Percentiles rank a stretch among this genome's conserved stretches.
phyloP scores from a whole-genome alignment of 2,888 invertebrate genomes.

The Drosophila mimica region DNA sequence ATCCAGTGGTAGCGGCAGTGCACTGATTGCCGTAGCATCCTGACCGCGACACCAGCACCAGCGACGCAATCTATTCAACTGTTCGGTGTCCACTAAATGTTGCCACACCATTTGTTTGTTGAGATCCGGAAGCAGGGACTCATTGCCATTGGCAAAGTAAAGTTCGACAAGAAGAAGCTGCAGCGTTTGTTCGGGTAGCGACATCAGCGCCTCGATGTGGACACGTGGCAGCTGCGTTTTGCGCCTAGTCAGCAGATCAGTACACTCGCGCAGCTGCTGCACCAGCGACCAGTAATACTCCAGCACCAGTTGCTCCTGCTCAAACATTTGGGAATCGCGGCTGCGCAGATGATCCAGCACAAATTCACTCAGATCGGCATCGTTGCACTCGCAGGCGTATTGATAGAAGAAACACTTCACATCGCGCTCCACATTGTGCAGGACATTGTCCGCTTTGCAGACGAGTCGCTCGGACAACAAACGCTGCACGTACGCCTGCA shows the following conservation, averaged over 20 bases:
- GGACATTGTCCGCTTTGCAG: conserved; percentile 81
- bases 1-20: conserved; percentile 48
- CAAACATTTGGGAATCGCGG: conserved; percentile 83
- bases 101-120: conserved; percentile 82
- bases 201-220: conserved; percentile 82
- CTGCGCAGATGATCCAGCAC: conserved; percentile 88
- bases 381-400: conserved; percentile 87
- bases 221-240: conserved; percentile 65
- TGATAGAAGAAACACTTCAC: conserved; percentile 83
- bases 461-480: conserved; percentile 82
- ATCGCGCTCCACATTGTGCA: conserved; percentile 81
- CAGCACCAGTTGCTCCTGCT: conserved; percentile 70
- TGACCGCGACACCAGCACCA: conserved; percentile 73
- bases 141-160: conserved; percentile 83
- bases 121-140: conserved; percentile 79
- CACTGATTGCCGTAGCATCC: not conserved
- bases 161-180: conserved; percentile 78
- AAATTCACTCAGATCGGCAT: conserved; percentile 87
- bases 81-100: conserved; percentile 73
- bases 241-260: conserved; percentile 47
- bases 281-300: conserved; percentile 82
- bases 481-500: conserved; percentile 82
- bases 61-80: conserved; percentile 67
- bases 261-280: conserved; percentile 70
- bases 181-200: conserved; percentile 76